Evolutionary conservation across 2,113 vertebrate species (phyloP).

Genomic region (Paedocypris sp.): DNA sequence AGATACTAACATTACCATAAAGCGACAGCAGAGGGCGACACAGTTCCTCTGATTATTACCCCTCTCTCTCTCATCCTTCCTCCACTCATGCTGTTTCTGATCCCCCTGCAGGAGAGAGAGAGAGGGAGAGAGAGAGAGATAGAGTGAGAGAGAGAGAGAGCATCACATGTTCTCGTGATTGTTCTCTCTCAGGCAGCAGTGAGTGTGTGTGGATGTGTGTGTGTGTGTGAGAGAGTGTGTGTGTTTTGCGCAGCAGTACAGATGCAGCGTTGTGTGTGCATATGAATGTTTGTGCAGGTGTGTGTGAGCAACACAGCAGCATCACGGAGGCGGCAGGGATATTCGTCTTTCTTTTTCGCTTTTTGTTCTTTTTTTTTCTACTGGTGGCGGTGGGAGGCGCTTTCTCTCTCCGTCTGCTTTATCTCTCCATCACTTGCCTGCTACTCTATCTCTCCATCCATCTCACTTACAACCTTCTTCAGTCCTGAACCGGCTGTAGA

Average conservation of each 20-base stretch:
- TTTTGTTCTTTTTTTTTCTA: constrained; percentile 67
- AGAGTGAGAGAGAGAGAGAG: too few relatives aligned
- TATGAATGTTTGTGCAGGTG: not conserved
- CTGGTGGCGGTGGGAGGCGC: constrained; percentile 64
- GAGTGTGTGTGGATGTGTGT: not conserved
- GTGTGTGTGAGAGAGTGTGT: constrained; percentile 7
- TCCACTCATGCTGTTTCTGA: constrained; percentile 48
- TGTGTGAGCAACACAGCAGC: constrained; percentile 42
- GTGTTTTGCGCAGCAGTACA: constrained; percentile 20
- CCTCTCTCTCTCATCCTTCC: not conserved
- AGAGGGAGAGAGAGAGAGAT: constrained; percentile 51
- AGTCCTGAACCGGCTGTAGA: constrained; percentile 54
- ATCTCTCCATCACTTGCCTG: constrained; percentile 62
- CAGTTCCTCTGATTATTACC: not conserved
- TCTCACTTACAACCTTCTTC: constrained; percentile 64
- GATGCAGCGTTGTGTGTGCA: constrained; percentile 13
- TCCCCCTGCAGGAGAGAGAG: too few relatives aligned
- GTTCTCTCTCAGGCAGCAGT: constrained; percentile 39
- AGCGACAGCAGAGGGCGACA: too few relatives aligned
- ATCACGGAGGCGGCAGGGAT: constrained; percentile 63
- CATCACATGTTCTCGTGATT: constrained; percentile 44
- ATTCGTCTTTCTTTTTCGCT: constrained; percentile 64
- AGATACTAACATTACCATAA: too few relatives aligned
- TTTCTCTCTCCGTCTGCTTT: constrained; percentile 58
- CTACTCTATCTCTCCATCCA: constrained; percentile 66